A percentile compares a stretch with the other conserved stretches of the same genome.
Evolutionary conservation across 2,797 vertebrate genomes (phyloP).

Genomic region (Chaetophractus vellerosus): DNA sequence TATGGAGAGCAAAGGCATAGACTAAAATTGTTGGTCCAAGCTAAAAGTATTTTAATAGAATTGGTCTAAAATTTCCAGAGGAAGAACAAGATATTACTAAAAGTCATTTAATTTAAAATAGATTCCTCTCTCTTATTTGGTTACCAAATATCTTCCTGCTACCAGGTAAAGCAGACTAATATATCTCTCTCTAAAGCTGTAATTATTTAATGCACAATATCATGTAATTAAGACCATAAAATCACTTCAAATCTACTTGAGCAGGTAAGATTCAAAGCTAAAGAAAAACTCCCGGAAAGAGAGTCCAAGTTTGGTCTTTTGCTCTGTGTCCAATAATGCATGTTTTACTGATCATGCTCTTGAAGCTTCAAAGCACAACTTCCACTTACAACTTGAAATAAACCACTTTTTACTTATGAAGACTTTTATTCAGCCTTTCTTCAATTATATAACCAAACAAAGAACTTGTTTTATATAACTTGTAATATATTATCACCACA

Average conservation of each 20-base stretch:
- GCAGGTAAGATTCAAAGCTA: slow-evolving; percentile 57
- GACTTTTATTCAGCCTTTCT: neutral
- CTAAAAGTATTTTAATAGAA: slow-evolving; percentile 7
- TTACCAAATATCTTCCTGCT: neutral
- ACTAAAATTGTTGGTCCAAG: neutral
- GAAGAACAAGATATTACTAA: neutral
- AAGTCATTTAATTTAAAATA: slow-evolving; percentile 6
- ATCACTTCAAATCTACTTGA: slow-evolving; percentile 66
- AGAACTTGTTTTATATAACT: neutral
- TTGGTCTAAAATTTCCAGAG: neutral
- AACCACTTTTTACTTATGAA: neutral
- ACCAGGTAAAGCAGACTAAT: neutral
- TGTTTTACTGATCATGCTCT: neutral
- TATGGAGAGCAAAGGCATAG: slow-evolving; percentile 10
- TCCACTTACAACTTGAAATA: neutral
- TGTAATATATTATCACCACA: slow-evolving; percentile 16
- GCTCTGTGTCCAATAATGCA: neutral
- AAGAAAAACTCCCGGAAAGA: slow-evolving; percentile 67
- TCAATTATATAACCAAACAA: slow-evolving; percentile 14
- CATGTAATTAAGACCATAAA: neutral
- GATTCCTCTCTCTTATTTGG: neutral
- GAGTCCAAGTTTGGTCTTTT: neutral
- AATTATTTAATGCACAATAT: neutral
- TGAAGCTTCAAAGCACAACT: neutral
- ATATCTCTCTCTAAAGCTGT: neutral